phyloP scores from a whole-genome alignment of 2,113 vertebrate genomes.

The Miniopterus natalensis region DNA sequence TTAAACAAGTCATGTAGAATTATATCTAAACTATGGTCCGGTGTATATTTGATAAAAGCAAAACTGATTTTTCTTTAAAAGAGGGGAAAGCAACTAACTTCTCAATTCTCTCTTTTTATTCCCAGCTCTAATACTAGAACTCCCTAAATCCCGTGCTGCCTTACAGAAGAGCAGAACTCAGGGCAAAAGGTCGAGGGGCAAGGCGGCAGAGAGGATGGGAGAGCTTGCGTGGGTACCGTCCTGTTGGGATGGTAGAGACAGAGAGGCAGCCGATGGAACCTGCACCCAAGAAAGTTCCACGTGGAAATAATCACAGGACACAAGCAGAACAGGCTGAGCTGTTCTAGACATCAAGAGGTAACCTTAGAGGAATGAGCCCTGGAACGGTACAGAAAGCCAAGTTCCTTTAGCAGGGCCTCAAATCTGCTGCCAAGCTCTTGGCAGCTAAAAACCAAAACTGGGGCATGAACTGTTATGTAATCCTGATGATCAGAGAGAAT shows the following conservation, averaged over 20 bases:
- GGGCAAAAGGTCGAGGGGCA: neutral
- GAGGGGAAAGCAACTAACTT: neutral
- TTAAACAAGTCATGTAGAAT: neutral
- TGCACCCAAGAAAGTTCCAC: neutral
- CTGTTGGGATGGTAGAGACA: neutral
- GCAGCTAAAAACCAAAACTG: constrained; percentile 56
- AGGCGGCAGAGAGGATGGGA: neutral
- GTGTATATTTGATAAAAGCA: constrained; percentile 5
- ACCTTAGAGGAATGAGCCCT: neutral
- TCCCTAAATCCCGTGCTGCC: neutral
- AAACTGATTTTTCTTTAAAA: constrained; percentile 38
- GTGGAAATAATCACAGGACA: constrained; percentile 11
- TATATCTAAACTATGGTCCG: neutral
- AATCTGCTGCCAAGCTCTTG: constrained; percentile 40
- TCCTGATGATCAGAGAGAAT: constrained; percentile 63
- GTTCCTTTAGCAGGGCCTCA: neutral
- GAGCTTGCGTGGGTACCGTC: neutral
- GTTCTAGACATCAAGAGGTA: constrained; percentile 8
- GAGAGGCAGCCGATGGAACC: neutral
- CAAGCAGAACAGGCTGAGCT: neutral
- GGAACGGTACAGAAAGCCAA: neutral
- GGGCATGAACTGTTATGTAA: constrained; percentile 68
- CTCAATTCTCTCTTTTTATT: neutral
- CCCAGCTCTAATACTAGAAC: neutral
- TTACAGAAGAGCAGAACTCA: constrained; percentile 1